Evolutionary conservation across 2,113 vertebrate genomes (phyloP).

Genomic region (Chlorocebus sabaeus): DNA sequence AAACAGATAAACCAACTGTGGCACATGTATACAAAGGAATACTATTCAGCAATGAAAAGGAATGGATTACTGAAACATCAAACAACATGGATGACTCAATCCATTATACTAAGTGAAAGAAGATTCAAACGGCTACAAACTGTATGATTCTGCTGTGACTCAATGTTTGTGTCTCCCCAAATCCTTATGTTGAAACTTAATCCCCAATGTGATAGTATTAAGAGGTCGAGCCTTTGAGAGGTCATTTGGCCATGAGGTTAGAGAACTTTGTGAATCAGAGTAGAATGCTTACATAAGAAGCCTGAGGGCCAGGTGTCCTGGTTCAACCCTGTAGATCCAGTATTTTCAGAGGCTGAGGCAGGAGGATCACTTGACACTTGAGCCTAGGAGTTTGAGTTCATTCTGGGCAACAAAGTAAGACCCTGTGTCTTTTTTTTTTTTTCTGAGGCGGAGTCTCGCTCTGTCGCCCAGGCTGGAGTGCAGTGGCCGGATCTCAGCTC

Average conservation of each 20-base stretch:
- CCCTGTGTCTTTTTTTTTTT: no score
- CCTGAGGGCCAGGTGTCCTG: not conserved
- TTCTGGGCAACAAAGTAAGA: not conserved
- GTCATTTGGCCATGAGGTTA: not conserved
- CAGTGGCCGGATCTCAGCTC: no score
- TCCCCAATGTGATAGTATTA: not conserved
- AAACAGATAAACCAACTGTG: not conserved
- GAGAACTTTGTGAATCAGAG: not conserved
- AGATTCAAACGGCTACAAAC: not conserved
- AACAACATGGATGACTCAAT: not conserved
- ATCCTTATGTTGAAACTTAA: not conserved
- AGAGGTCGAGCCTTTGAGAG: not conserved
- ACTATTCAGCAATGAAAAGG: not conserved
- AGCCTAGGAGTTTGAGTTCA: not conserved
- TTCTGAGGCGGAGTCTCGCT: no score
- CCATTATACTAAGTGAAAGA: not conserved
- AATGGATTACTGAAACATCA: not conserved
- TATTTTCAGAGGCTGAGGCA: not conserved
- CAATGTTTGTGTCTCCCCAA: not conserved
- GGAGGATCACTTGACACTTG: not conserved
- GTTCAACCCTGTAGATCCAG: not conserved
- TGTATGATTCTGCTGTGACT: not conserved
- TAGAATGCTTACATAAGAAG: not conserved
- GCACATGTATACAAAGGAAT: not conserved
- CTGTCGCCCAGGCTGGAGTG: no score